Evolutionary conservation across 1,140 invertebrate genomes (phyloP).

Genomic region (Drosophila tsacasi): DNA sequence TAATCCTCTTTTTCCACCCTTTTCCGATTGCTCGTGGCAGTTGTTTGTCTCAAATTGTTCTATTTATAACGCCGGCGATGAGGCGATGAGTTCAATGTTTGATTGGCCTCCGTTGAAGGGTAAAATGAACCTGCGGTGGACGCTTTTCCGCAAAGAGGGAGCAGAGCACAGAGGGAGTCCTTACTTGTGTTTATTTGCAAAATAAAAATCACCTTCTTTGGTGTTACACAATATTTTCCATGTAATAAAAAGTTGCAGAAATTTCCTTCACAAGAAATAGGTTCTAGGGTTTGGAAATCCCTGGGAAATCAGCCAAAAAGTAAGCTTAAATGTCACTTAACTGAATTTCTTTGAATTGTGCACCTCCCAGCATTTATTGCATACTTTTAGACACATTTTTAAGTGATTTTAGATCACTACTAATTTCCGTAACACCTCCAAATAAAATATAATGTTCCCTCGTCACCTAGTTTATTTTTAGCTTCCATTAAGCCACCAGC

Average conservation of each 20-base stretch:
- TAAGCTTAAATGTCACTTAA: no score
- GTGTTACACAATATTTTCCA: neutral
- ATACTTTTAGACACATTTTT: neutral
- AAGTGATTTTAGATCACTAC: neutral
- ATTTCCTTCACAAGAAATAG: neutral
- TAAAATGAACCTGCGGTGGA: slow-evolving; percentile 34
- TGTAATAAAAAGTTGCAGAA: neutral
- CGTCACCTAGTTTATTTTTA: neutral
- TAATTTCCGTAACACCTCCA: neutral
- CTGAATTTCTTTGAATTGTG: no score
- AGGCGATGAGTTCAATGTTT: slow-evolving; percentile 60
- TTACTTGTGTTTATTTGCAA: slow-evolving; percentile 10
- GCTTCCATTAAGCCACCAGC: neutral
- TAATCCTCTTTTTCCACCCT: slow-evolving; percentile 27
- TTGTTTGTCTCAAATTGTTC: slow-evolving; percentile 54
- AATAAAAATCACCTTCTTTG: neutral
- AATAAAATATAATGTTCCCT: neutral
- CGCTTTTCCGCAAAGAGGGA: slow-evolving; percentile 3
- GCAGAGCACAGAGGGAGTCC: no score
- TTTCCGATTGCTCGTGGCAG: slow-evolving; percentile 37
- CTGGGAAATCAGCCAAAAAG: no score
- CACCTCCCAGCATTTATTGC: no score
- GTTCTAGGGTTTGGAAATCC: neutral
- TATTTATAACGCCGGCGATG: slow-evolving; percentile 56
- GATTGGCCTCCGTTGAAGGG: slow-evolving; percentile 53